phyloP scores from a whole-genome alignment of 2,797 vertebrate genomes.

The Acanthurus leucopareius region DNA sequence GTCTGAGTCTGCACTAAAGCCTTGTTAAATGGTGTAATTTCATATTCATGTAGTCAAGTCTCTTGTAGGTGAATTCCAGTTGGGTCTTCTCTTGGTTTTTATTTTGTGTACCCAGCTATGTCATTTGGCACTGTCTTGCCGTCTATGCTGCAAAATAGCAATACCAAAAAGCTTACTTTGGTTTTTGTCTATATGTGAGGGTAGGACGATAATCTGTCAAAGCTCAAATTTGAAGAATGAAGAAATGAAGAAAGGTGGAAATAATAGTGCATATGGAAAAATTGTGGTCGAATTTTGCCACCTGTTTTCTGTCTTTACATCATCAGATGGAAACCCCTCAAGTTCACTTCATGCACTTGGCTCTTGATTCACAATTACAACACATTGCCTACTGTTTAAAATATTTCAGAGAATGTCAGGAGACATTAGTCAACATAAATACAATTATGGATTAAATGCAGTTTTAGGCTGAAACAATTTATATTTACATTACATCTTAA shows the following conservation, averaged over 20 bases:
- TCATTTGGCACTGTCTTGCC: no score
- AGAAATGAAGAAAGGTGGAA: constrained; percentile 27
- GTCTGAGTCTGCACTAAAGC: no score
- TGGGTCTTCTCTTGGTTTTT: no score
- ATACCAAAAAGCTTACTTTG: no score
- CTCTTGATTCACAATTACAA: constrained; percentile 46
- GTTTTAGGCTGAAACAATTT: constrained; percentile 8
- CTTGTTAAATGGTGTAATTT: no score
- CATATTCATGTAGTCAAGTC: no score
- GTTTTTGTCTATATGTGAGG: not conserved
- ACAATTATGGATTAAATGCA: constrained; percentile 7
- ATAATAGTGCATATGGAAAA: constrained; percentile 44
- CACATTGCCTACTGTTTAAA: constrained; percentile 17
- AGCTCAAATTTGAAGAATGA: constrained; percentile 37
- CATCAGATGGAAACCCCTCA: constrained; percentile 51
- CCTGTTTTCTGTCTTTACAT: constrained; percentile 64
- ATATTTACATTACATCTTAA: not conserved
- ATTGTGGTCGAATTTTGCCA: constrained; percentile 47
- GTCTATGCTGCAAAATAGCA: no score
- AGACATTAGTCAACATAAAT: constrained; percentile 24
- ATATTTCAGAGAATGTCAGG: constrained; percentile 20
- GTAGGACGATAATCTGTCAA: constrained; percentile 29
- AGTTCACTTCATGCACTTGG: constrained; percentile 36
- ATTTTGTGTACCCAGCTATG: no score
- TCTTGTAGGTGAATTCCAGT: no score